phyloP scores from a whole-genome alignment of 2,797 vertebrate genomes.

The Choloepus didactylus region DNA sequence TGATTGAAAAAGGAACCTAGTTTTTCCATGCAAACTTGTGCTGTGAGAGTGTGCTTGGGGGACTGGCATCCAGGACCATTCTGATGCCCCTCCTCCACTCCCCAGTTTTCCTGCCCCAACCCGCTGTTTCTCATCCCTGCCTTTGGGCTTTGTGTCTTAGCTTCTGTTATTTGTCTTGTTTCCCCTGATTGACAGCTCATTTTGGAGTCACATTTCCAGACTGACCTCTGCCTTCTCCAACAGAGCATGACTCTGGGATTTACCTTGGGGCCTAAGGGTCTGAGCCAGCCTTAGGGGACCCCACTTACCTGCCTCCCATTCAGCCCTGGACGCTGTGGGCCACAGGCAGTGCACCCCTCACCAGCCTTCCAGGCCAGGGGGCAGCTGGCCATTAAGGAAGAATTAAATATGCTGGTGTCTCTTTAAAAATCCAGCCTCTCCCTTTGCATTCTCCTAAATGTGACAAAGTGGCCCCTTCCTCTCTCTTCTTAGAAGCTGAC shows the following conservation, averaged over 20 bases:
- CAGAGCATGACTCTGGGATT: slow-evolving; percentile 40
- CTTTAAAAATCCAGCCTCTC: slow-evolving; percentile 39
- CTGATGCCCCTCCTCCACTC: neutral
- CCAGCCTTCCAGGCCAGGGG: neutral
- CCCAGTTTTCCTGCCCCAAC: neutral
- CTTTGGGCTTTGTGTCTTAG: slow-evolving; percentile 57
- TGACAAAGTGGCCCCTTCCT: neutral
- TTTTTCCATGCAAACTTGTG: neutral
- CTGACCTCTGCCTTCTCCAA: slow-evolving; percentile 60
- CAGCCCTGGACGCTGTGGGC: neutral
- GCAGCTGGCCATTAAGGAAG: neutral
- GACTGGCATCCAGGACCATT: neutral
- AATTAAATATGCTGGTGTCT: slow-evolving; percentile 6
- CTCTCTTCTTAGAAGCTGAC: slow-evolving; percentile 50
- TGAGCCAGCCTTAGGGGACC: neutral
- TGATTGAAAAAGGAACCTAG: slow-evolving; percentile 40
- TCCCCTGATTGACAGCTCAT: slow-evolving; percentile 72
- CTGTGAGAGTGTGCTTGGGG: neutral
- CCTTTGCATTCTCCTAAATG: neutral
- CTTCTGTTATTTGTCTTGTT: slow-evolving; percentile 68
- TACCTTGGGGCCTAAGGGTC: neutral
- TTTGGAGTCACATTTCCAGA: slow-evolving; percentile 72
- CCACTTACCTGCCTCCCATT: neutral
- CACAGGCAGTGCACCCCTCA: neutral
- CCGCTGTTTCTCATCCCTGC: neutral